Conservation (phyloP, 2,797 vertebrate genomes). For the Antennarius maculatus region DNA sequence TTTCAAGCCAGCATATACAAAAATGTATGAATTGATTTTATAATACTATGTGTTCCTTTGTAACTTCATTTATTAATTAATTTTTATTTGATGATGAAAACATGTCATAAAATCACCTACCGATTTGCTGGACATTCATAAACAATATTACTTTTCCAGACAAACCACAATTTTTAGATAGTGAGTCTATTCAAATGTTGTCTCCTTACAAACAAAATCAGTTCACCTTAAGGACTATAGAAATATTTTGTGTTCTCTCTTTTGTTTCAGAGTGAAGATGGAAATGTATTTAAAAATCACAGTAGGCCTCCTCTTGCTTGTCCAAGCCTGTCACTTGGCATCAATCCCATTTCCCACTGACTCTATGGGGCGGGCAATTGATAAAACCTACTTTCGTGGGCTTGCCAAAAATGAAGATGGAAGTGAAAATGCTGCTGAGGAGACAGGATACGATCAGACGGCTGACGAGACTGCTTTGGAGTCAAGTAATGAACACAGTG, state of each 20-base stretch:
- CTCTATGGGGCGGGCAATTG: conserved; percentile 40
- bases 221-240: background rate
- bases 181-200: background rate
- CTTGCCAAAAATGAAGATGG: rapidly evolving
- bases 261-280: conserved; percentile 68
- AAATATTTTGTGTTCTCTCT: conserved; percentile 12
- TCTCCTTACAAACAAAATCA: background rate
- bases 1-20: too few relatives aligned
- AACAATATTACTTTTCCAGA: too few relatives aligned
- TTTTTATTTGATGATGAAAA: too few relatives aligned
- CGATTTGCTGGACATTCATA: too few relatives aligned
- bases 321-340: conserved; percentile 52
- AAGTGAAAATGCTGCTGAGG: background rate
- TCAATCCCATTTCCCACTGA: conserved; percentile 46
- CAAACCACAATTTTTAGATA: background rate
- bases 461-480: background rate
- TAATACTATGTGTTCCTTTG: too few relatives aligned
- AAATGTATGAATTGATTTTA: too few relatives aligned
- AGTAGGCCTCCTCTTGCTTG: conserved; percentile 54
- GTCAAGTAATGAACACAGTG: conserved; percentile 7
- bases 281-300: conserved; percentile 41
- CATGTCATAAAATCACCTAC: too few relatives aligned
- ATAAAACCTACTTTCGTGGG: conserved; percentile 53
- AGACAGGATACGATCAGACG: background rate
- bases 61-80: too few relatives aligned